Evolutionary conservation across 2,888 invertebrate species (phyloP).

Genomic region (Malthinus seriepunctatus): DNA sequence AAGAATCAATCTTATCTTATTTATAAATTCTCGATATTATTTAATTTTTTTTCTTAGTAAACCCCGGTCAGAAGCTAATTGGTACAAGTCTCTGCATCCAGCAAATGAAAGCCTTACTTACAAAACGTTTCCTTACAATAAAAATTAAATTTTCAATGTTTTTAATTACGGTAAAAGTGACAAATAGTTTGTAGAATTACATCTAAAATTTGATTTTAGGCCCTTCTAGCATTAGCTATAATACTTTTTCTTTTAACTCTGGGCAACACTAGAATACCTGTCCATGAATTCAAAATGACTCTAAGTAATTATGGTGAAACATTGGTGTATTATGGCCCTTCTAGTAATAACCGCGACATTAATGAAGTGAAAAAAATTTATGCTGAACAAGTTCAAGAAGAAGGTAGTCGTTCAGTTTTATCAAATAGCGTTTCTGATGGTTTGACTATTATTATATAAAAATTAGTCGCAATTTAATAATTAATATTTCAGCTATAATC

Average conservation of each 20-base stretch:
- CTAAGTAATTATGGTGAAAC: conserved; percentile 46
- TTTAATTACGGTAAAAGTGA: conserved; percentile 6
- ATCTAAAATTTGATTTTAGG: conserved; percentile 1
- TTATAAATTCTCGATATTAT: too few relatives aligned
- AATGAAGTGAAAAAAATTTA: conserved; percentile 34
- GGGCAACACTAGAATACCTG: conserved; percentile 35
- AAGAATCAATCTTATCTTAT: too few relatives aligned
- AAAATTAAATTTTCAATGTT: conserved; percentile 8
- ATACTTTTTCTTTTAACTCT: conserved; percentile 45
- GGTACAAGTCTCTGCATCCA: neutral
- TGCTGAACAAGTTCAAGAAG: conserved; percentile 27
- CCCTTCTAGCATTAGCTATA: conserved; percentile 24
- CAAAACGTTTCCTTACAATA: conserved; percentile 11
- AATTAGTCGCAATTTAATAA: too few relatives aligned
- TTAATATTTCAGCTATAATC: conserved; percentile 55
- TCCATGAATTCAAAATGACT: conserved; percentile 44
- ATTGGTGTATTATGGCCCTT: conserved; percentile 42
- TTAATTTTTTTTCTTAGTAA: too few relatives aligned
- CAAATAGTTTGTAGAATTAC: neutral
- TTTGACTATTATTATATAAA: conserved; percentile 14
- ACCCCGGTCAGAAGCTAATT: neutral
- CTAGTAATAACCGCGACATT: conserved; percentile 14
- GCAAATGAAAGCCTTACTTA: conserved; percentile 5
- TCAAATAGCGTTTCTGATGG: conserved; percentile 37
- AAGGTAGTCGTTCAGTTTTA: conserved; percentile 34